Evolutionary conservation across 2,113 vertebrate genomes (phyloP).

Genomic region (Lagopus leucura): DNA sequence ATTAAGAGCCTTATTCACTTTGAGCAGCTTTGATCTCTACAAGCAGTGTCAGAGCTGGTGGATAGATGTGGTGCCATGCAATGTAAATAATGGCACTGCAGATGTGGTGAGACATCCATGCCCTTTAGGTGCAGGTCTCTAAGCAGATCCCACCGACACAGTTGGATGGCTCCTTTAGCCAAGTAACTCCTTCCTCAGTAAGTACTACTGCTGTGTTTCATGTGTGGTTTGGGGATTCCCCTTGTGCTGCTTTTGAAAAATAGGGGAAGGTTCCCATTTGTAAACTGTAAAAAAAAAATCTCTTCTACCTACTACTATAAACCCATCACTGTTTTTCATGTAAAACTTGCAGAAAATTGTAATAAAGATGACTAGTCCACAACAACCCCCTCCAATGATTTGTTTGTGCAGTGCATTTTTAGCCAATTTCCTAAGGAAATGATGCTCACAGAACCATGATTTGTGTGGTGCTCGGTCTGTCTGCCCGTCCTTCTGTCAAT

Average conservation of each 20-base stretch:
- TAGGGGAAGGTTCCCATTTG: neutral
- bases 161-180: neutral
- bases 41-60: neutral
- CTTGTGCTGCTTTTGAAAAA: neutral
- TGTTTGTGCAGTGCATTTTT: neutral
- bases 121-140: neutral
- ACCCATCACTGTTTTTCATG: neutral
- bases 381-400: neutral
- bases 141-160: neutral
- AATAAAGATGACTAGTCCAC: neutral
- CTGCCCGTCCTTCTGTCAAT: neutral
- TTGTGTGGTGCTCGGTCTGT: neutral
- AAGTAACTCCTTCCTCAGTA: neutral
- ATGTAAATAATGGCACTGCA: neutral
- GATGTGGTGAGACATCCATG: neutral
- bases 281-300: neutral
- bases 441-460: accelerated
- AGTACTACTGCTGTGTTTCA: neutral
- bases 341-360: neutral
- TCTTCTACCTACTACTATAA: neutral
- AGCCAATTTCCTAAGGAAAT: constrained; percentile 11
- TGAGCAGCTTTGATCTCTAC: neutral
- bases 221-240: neutral
- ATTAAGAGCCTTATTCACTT: neutral
- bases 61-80: neutral